phyloP scores from a whole-genome alignment of 2,113 vertebrate genomes.

The Illadopsis cleaveri region DNA sequence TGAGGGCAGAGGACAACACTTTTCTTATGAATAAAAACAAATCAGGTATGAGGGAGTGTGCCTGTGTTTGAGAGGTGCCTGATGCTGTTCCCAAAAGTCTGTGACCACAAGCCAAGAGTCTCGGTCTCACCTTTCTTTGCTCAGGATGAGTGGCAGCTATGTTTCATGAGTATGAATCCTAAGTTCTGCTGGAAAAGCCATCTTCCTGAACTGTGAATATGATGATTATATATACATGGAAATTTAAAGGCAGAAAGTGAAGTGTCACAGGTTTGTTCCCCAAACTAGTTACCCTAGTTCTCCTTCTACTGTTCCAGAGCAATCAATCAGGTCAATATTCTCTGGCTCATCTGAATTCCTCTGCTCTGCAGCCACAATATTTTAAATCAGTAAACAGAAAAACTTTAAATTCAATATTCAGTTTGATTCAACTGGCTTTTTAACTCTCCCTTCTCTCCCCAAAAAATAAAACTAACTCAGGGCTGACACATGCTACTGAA shows the following conservation, averaged over 20 bases:
- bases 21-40: background rate
- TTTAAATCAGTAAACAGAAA: background rate
- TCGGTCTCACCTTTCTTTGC: background rate
- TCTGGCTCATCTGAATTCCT: background rate
- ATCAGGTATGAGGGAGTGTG: background rate
- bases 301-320: background rate
- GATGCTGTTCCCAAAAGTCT: background rate
- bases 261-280: background rate
- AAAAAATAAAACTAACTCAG: background rate
- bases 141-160: background rate
- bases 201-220: background rate
- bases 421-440: background rate
- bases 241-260: background rate
- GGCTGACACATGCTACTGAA: background rate
- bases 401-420: background rate
- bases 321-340: background rate
- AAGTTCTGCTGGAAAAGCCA: fast-evolving
- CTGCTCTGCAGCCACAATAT: background rate
- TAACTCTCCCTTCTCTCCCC: background rate
- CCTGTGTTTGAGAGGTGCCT: background rate
- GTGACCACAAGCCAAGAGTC: background rate
- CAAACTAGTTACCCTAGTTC: background rate
- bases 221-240: background rate
- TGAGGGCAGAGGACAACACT: background rate
- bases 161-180: background rate